These are phyloP conservation scores for Schlechtendalia chinensis DNA, from an alignment of 1,140 invertebrate genomes.

Conservation along the genomic window DNA sequence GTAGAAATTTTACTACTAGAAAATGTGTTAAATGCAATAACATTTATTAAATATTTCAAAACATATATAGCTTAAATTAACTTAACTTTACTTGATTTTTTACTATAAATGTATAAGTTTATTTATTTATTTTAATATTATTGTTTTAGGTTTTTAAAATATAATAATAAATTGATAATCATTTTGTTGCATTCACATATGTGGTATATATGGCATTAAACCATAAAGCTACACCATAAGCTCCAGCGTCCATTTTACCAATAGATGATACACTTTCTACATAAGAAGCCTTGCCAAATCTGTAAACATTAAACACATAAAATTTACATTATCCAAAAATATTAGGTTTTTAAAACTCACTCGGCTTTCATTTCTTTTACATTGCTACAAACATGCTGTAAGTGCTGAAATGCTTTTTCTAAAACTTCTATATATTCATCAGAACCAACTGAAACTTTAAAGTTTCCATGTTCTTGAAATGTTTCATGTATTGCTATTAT, in stretches of 20 bases:
- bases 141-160: background rate
- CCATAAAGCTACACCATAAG: constrained; percentile 65
- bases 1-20: background rate
- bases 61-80: too few relatives aligned
- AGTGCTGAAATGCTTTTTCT: background rate
- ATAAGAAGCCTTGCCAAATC: constrained; percentile 65
- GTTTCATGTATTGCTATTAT: constrained; percentile 30
- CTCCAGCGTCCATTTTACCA: constrained; percentile 66
- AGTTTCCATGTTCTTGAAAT: background rate
- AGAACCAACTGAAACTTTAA: background rate
- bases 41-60: too few relatives aligned
- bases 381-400: constrained; percentile 21
- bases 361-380: constrained; percentile 38
- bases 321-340: background rate
- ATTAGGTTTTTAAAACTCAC: background rate
- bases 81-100: background rate
- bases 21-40: too few relatives aligned
- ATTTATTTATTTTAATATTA: background rate
- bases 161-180: background rate
- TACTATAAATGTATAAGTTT: background rate
- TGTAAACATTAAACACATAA: constrained; percentile 52
- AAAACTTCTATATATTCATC: background rate
- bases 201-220: constrained; percentile 56
- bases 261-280: constrained; percentile 58
- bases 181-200: background rate